phyloP scores from a whole-genome alignment of 2,888 invertebrate genomes.

The Diabrotica balteata region DNA sequence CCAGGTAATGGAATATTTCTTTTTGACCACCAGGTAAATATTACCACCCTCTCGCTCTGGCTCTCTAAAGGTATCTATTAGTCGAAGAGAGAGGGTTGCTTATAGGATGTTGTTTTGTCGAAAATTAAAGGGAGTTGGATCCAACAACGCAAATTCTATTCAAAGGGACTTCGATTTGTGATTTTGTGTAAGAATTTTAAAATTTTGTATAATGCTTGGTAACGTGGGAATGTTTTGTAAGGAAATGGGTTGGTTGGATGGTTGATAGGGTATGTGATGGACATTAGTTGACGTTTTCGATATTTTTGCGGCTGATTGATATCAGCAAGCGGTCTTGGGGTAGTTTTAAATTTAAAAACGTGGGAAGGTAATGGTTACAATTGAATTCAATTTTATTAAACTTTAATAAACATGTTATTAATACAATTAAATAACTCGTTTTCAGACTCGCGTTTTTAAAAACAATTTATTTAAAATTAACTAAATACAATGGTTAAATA shows the following conservation, averaged over 20 bases:
- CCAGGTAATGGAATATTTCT: slow-evolving; percentile 31
- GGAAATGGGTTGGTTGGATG: slow-evolving; percentile 37
- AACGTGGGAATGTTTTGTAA: slow-evolving; percentile 44
- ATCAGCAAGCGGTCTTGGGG: slow-evolving; percentile 30
- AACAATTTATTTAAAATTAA: too few relatives aligned
- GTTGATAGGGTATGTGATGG: slow-evolving; percentile 33
- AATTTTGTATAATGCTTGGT: slow-evolving; percentile 38
- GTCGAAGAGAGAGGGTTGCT: slow-evolving; percentile 17
- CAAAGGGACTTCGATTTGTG: slow-evolving; percentile 33
- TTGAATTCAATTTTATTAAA: too few relatives aligned
- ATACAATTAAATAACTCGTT: too few relatives aligned
- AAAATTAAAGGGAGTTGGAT: slow-evolving; percentile 31
- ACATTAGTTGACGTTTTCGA: slow-evolving; percentile 34
- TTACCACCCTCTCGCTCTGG: slow-evolving; percentile 18
- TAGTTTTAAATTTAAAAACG: slow-evolving; percentile 26
- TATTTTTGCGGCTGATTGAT: slow-evolving; percentile 42
- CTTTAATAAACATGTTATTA: too few relatives aligned
- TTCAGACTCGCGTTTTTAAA: too few relatives aligned
- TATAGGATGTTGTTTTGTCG: slow-evolving; percentile 29
- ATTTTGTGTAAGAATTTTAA: slow-evolving; percentile 43
- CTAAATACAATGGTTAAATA: too few relatives aligned
- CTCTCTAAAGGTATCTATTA: slow-evolving; percentile 12
- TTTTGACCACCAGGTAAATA: slow-evolving; percentile 35
- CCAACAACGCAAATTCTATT: slow-evolving; percentile 26
- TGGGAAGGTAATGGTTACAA: slow-evolving; percentile 33